A percentile compares a stretch with the other conserved stretches of the same genome.
Conservation (phyloP, 2,797 vertebrate genomes). For the Rachycentron canadum region DNA sequence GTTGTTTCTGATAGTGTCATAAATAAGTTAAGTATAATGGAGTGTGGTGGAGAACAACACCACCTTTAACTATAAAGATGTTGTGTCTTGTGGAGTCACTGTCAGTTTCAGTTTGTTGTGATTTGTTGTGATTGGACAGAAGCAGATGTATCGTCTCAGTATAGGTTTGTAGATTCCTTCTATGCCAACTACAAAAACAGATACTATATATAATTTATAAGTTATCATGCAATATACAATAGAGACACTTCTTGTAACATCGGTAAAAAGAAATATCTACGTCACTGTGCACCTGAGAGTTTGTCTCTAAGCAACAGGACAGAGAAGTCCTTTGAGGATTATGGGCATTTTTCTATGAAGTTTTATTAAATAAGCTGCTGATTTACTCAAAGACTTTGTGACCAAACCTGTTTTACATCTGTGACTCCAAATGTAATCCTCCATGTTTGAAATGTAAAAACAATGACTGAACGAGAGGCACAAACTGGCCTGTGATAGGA, state of each 20-base stretch:
- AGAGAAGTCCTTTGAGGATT: neutral
- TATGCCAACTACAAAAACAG: neutral
- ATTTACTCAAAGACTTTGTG: neutral
- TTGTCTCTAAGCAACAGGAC: conserved; percentile 4
- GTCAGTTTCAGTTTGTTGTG: too few relatives aligned
- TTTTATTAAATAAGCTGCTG: neutral
- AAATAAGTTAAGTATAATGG: too few relatives aligned
- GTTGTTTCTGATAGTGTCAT: too few relatives aligned
- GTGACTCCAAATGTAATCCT: neutral
- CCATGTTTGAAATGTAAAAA: neutral
- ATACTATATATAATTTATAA: neutral
- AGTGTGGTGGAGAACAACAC: too few relatives aligned
- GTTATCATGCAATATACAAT: neutral
- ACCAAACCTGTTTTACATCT: neutral
- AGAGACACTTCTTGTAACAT: neutral
- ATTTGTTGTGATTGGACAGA: neutral
- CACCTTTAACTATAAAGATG: neutral
- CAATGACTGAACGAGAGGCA: neutral
- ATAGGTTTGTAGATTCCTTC: neutral
- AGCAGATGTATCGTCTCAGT: neutral
- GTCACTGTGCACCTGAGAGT: neutral
- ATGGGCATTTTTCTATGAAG: neutral
- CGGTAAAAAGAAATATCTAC: neutral
- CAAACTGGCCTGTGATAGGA: neutral
- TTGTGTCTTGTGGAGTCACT: too few relatives aligned